Conservation (phyloP, 2,888 invertebrate species). For the Hedychridium roseum region DNA sequence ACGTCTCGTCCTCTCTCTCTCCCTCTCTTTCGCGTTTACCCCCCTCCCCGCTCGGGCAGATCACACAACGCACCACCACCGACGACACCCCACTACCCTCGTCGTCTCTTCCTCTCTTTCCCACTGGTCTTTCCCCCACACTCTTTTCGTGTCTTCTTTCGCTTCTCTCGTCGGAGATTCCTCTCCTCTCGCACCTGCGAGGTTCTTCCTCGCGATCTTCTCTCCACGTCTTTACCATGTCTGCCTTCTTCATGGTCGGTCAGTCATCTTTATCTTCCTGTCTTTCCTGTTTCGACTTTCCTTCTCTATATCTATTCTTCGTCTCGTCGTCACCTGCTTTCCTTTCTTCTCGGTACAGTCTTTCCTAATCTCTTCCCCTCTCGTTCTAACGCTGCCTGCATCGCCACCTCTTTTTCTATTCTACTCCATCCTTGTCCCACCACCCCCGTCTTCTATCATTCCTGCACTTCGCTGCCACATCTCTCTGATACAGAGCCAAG, state of each 20-base stretch:
- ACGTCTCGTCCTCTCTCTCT: slow-evolving; percentile 21
- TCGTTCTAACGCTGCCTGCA: not conserved
- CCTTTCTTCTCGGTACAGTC: not conserved
- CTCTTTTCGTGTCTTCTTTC: slow-evolving; percentile 22
- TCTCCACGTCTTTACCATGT: too few species aligned
- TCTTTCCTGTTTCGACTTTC: not conserved
- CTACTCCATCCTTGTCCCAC: not conserved
- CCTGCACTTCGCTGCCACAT: not conserved
- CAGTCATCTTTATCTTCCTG: too few species aligned
- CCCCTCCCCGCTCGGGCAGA: slow-evolving; percentile 5
- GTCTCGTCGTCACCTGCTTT: not conserved
- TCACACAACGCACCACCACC: slow-evolving; percentile 28
- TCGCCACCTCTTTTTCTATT: slow-evolving; percentile 3
- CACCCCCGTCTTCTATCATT: not conserved
- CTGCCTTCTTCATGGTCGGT: too few species aligned
- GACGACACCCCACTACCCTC: slow-evolving; percentile 34
- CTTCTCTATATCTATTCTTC: not conserved
- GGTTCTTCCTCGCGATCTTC: too few species aligned
- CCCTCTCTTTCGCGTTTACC: not conserved
- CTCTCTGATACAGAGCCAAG: too few species aligned
- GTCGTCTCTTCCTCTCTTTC: slow-evolving; percentile 6
- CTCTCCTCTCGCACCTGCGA: too few species aligned
- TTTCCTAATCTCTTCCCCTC: not conserved
- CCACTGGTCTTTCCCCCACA: not conserved
- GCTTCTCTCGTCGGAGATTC: slow-evolving; percentile 25